Percentiles rank a stretch among this genome's conserved stretches.
phyloP scores from a whole-genome alignment of 2,797 vertebrate genomes.

The Myiothlypis chrysogaster region DNA sequence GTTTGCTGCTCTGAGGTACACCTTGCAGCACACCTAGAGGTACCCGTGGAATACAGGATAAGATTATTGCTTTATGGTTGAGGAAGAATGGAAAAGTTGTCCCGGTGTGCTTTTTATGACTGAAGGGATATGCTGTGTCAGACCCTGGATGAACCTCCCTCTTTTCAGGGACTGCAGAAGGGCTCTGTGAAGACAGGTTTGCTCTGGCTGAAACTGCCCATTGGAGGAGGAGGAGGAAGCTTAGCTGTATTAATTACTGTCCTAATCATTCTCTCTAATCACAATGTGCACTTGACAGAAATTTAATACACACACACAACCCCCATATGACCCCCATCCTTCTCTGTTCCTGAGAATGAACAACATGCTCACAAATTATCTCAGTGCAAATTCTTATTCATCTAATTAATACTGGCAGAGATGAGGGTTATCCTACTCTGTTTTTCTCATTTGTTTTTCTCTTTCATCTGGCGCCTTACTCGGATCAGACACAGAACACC shows the following conservation, averaged over 20 bases:
- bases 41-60: neutral
- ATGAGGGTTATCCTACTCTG: neutral
- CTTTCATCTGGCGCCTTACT: neutral
- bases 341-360: neutral
- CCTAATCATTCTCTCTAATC: neutral
- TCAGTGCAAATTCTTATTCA: neutral
- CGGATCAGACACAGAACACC: neutral
- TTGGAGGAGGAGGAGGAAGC: neutral
- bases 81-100: neutral
- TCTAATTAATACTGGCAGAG: neutral
- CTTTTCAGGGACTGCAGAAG: neutral
- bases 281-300: neutral
- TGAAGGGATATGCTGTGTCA: rapidly evolving
- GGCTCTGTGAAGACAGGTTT: neutral
- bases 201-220: neutral
- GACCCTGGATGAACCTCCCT: neutral
- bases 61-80: neutral
- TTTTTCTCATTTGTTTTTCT: neutral
- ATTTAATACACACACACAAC: neutral
- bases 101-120: neutral
- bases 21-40: neutral
- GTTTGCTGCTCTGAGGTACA: neutral
- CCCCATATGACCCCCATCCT: rapidly evolving
- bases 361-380: neutral
- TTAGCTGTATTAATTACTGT: neutral